Evolutionary conservation across 1,140 invertebrate genomes (phyloP), one percentile per base, ranked within the genome.

Genomic region (Teleopsis dalmanni): DNA sequence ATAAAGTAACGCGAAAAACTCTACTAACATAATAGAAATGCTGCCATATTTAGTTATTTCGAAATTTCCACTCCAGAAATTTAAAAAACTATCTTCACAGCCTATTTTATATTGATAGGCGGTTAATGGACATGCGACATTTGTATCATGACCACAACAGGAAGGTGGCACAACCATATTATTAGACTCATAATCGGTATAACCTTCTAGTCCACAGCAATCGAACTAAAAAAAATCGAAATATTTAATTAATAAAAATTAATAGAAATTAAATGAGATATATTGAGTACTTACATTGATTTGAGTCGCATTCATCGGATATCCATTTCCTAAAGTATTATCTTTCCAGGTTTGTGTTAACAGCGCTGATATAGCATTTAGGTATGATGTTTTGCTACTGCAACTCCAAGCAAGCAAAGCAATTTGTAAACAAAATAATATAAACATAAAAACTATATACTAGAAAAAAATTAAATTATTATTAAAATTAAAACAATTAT

Each of bases 371-470:
- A 78, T 62, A 13, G 57, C 67, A 1, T 58, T 51, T 45, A 75
- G 68, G 50, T 77, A 71, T 7, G 62, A 65, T 13, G 71, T 65
- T 1, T 59, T 64, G 48, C 76, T 72, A 1, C 73, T 68, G 57
- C 82, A 82, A 22, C 77, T 65, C 41, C 76, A 77, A 5, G 81
- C 73, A 0, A 75, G 78, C 4, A 83, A 56, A 1, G 76, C 73
- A 31, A 84, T 73, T 76, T 84, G 81, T 37, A 81, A 60, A 8
- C 81, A 75, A 53, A 83, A 76, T 16, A 83, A 70, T 37, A 81
- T 74, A 31, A 83, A 70, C 53, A 84, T 68, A 57, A 81, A 77
- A 48, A 80, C 70, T 2, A 81, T 75, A 65, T 82, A 84, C 82
- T 84, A 60, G 25, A 74, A 31, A 22, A 21, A 34, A 37, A 36